A percentile compares a stretch with the other conserved stretches of the same genome.
phyloP scores from a whole-genome alignment of 2,888 invertebrate genomes.

The Onthophagus sagittarius region DNA sequence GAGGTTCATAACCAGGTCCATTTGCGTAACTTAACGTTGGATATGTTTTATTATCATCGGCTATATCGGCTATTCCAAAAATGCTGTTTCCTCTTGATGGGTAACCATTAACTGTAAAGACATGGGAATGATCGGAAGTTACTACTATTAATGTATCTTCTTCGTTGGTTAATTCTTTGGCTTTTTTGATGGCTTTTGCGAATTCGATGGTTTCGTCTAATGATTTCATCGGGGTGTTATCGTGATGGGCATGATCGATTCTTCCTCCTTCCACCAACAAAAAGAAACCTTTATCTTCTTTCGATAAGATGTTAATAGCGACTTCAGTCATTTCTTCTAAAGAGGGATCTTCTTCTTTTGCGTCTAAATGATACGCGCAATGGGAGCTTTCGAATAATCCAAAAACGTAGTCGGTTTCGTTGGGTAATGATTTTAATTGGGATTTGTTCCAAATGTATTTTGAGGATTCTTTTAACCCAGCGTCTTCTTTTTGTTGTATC shows the following conservation, averaged over 20 bases:
- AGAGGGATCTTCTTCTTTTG: slow-evolving; percentile 58
- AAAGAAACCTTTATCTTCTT: slow-evolving; percentile 64
- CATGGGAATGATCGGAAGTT: slow-evolving; percentile 75
- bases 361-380: slow-evolving; percentile 61
- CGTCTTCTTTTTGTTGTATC: slow-evolving; percentile 52
- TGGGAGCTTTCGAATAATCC: slow-evolving; percentile 39
- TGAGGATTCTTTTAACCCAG: background rate
- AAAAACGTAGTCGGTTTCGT: slow-evolving; percentile 54
- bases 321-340: slow-evolving; percentile 75
- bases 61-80: slow-evolving; percentile 52
- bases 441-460: slow-evolving; percentile 57
- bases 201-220: slow-evolving; percentile 77
- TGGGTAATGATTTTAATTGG: slow-evolving; percentile 52
- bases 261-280: slow-evolving; percentile 75
- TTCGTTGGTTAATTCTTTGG: slow-evolving; percentile 55
- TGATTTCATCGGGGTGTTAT: slow-evolving; percentile 61
- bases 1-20: slow-evolving; percentile 59
- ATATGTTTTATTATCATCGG: slow-evolving; percentile 58
- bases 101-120: slow-evolving; percentile 73
- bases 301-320: slow-evolving; percentile 60
- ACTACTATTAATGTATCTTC: slow-evolving; percentile 77
- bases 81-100: slow-evolving; percentile 60
- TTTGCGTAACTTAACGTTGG: slow-evolving; percentile 71
- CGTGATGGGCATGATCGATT: slow-evolving; percentile 77
- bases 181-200: slow-evolving; percentile 56